A percentile compares a stretch with the other conserved stretches of the same genome.
Evolutionary conservation across 2,797 vertebrate genomes (phyloP).

Genomic region (Triplophysa yarkandensis): DNA sequence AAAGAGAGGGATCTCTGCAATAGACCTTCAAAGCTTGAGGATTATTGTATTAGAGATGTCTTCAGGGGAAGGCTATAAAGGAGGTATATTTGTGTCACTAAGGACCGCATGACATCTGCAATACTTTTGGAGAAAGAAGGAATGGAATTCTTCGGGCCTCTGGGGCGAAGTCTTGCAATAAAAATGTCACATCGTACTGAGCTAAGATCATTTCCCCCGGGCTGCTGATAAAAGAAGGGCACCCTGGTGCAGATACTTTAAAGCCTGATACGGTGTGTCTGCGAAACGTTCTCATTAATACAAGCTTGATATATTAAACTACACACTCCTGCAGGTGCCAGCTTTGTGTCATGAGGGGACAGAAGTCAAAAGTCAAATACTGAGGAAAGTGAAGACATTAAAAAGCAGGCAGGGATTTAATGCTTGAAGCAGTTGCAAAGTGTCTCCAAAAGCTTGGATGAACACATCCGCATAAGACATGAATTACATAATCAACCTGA

Average conservation of each 20-base stretch:
- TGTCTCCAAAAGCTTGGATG: not conserved
- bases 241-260: conserved; percentile 54
- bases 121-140: conserved; percentile 54
- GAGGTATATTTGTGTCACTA: conserved; percentile 27
- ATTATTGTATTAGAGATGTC: conserved; percentile 30
- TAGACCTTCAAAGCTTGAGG: conserved; percentile 18
- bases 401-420: conserved; percentile 24
- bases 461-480: conserved; percentile 15
- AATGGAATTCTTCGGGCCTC: conserved; percentile 53
- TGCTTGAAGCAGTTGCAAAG: conserved; percentile 7
- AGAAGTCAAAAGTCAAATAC: conserved; percentile 48
- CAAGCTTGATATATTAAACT: conserved; percentile 14
- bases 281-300: conserved; percentile 64
- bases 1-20: not conserved
- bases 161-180: conserved; percentile 45
- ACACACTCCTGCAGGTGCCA: conserved; percentile 53
- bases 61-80: conserved; percentile 29
- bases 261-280: conserved; percentile 59
- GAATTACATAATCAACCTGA: conserved; percentile 29
- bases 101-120: conserved; percentile 39
- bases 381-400: conserved; percentile 30
- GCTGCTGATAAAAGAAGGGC: conserved; percentile 67
- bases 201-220: conserved; percentile 58
- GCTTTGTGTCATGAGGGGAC: conserved; percentile 56
- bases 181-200: conserved; percentile 68